Evolutionary conservation across 2,113 vertebrate genomes (phyloP), one percentile per base, ranked within the genome.

Genomic region (Madoqua kirkii): DNA sequence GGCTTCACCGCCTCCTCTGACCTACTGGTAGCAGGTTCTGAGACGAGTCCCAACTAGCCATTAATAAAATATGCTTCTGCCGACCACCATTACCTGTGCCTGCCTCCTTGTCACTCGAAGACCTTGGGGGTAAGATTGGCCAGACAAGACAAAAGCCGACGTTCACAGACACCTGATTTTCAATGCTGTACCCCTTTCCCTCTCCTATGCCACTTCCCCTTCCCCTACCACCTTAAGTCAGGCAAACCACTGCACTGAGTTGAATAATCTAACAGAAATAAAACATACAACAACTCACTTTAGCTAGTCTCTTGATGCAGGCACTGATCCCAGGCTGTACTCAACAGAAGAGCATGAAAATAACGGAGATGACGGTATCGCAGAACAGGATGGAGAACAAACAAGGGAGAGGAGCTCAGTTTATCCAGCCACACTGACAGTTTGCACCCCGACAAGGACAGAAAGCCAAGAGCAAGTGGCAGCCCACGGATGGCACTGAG

Each of bases 311-410:
- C 43, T 93, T 21, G n/a, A 15, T 36, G 74, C 36, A 95, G 62
- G 79, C 71, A 81, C 31, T 62, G 87, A 78, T 52, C 14, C 57
- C 82, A 91, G 52, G 27, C 92, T 74, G 48, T 4, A 93, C 14
- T 71, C 64, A 71, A 60, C 27, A 87, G 85, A 93, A 96, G 7
- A 95, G n/a, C 82, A 71, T 33, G 86, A 96, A 95, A 78, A 97
- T 95, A 95, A 96, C 86, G 45, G 78, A 36, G 48, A 71, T 92
- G 91, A 87, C 19, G 12, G 14, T 31, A 29, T 2, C 57, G 85
- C 8, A 78, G 52, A 76, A 19, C 25, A 64, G 55, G 93, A 96
- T 90, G 88, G 43, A 96, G 60, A 94, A 93, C 85, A 89, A 57
- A 94, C 94, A 97, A 52, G 62, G 43, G 87, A 82, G 54, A 52